Conservation (phyloP, 92 coral and sea anemone genomes). For the Plumapathes pennacea region DNA sequence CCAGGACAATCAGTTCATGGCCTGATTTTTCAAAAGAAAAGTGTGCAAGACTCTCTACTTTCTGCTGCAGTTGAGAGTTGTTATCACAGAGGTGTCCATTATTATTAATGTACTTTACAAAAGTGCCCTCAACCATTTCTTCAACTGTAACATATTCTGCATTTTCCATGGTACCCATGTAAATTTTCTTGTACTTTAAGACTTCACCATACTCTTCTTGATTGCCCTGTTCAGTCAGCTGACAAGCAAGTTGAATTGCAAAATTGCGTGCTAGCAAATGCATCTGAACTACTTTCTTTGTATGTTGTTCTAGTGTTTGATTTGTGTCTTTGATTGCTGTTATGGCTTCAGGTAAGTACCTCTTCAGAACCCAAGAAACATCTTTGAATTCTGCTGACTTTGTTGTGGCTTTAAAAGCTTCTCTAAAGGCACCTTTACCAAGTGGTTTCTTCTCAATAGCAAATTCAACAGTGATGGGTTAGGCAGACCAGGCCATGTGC, state of each 20-base stretch:
- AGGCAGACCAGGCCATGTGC: slow-evolving; percentile 51
- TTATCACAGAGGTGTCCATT: slow-evolving; percentile 15
- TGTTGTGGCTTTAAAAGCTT: slow-evolving; percentile 35
- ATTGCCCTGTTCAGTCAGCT: slow-evolving; percentile 1
- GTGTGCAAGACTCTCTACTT: slow-evolving; percentile 15
- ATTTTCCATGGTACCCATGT: slow-evolving; percentile 17
- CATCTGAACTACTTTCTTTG: slow-evolving; percentile 64
- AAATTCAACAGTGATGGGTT: slow-evolving; percentile 47
- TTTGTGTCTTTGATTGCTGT: slow-evolving; percentile 13
- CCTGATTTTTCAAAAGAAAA: slow-evolving; percentile 13
- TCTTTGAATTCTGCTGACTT: slow-evolving; percentile 6
- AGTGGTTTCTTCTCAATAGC: slow-evolving; percentile 24
- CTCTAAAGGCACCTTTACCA: slow-evolving; percentile 41
- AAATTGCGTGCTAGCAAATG: slow-evolving; percentile 43
- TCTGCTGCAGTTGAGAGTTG: not conserved
- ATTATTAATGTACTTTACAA: slow-evolving; percentile 27
- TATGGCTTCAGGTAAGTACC: slow-evolving; percentile 19
- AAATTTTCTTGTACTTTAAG: slow-evolving; percentile 25
- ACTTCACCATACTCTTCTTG: slow-evolving; percentile 20
- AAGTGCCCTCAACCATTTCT: slow-evolving; percentile 32
- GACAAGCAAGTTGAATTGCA: slow-evolving; percentile 8
- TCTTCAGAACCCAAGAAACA: slow-evolving; percentile 43
- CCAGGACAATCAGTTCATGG: slow-evolving; percentile 10
- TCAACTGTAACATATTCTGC: slow-evolving; percentile 30
- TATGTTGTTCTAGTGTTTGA: slow-evolving; percentile 46